Base-by-base conservation (phyloP, 23 tunicate genomes). In the Corella eumyota region DNA sequence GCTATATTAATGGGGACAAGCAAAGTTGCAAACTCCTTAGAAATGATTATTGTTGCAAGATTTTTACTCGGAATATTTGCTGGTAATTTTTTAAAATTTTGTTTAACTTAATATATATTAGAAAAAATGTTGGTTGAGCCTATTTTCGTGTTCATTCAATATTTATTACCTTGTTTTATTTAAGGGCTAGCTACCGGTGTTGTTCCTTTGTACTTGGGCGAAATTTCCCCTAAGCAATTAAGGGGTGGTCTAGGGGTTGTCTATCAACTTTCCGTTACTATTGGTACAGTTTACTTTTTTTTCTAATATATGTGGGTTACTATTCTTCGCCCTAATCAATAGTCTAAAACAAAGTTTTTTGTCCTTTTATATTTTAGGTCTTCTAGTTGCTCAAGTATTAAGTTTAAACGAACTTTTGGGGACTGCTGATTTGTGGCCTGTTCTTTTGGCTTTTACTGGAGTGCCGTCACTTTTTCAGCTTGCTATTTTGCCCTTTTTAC, bases 11-110 rank as follows among this genome's bases (percentile, higher is more conserved):
- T 71, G 80, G 83, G 77, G 3, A 64, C 75, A 32, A 88, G 96
- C 61, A 88, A 79, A 62, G 72, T 64, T 29, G 87, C 81, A 27
- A 56, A 88, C 63, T 71, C 81, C 13, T 45, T 88, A 0, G 81
- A 36, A 34, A 66, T 78, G 71, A 57, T 93, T n/a, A 78, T 93
- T 21, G 56, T 77, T 0, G 92, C 99, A 24, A 60, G 99, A 33
- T 84, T 93, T 69, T 45, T 84, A 20, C 73, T 93, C 29, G 99
- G 99, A 29, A 66, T 84, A 6, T 93, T 80, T 72, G 94, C 99
- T 30, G 96, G 96, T 88, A 72, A 38, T 32, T 58, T 24, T 32
- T 19, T 0, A 0, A 0, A 22, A 0, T n/a, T 13, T 20, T 45
- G 45, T 63, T 45, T 13, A 19, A 6, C n/a, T n/a, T n/a, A 53